Evolutionary conservation across 2,113 vertebrate species (phyloP).

Genomic region (Oceanites oceanicus): DNA sequence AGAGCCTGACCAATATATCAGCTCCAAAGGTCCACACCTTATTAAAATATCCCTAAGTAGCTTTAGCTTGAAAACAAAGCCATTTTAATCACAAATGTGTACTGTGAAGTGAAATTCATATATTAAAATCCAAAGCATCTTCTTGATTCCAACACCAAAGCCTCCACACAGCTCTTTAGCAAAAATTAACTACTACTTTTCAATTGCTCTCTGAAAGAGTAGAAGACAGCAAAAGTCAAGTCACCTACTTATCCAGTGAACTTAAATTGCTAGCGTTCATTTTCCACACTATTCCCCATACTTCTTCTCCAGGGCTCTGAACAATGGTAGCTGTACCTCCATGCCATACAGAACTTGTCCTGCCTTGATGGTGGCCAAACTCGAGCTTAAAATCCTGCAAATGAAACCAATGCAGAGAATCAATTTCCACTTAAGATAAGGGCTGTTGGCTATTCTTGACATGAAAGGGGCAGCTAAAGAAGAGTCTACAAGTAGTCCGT

Average conservation of each 20-base stretch:
- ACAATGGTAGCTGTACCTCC: constrained; percentile 89
- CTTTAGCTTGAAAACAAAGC: neutral
- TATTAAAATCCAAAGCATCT: neutral
- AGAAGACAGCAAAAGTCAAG: constrained; percentile 44
- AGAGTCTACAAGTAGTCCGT: neutral
- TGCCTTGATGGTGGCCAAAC: constrained; percentile 81
- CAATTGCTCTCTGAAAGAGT: neutral
- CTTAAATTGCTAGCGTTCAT: constrained; percentile 77
- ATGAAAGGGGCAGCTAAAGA: neutral
- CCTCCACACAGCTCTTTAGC: neutral
- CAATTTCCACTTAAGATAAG: neutral
- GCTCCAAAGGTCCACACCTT: neutral
- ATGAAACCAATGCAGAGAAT: constrained; percentile 36
- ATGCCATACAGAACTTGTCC: constrained; percentile 78
- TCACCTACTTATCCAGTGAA: constrained; percentile 85
- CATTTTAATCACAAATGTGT: neutral
- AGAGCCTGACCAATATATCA: neutral
- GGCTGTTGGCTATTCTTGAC: neutral
- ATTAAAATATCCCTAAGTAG: neutral
- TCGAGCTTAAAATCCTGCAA: constrained; percentile 85
- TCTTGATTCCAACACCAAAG: neutral
- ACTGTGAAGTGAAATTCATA: neutral
- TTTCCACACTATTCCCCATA: constrained; percentile 94
- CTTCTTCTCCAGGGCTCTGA: constrained; percentile 81
- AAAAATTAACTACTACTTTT: neutral